Evolutionary conservation across 2,888 invertebrate genomes (phyloP), one percentile per base, ranked within the genome.

Genomic region (Rosalia funebris): DNA sequence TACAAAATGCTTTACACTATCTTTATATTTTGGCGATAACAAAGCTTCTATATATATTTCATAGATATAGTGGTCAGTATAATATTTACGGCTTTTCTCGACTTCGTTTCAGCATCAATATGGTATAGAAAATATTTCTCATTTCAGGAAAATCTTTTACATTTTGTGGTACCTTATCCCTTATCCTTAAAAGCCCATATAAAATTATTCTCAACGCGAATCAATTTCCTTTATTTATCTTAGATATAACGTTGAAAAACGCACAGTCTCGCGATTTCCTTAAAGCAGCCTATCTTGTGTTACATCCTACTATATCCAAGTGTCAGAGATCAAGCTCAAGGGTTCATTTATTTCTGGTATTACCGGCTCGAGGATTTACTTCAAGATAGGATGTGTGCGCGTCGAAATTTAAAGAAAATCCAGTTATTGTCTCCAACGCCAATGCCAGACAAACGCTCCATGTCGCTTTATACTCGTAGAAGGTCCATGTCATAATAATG

Each of bases 181-280:
- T 50, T 45, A 56, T 60, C 48, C 44, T 15, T 44, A 48, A 62
- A 48, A 42, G 56, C 52, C 50, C 55, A 55, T 50, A 63, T 57
- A 60, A 55, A 57, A 63, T 60, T 57, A 57, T 60, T 48, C 57
- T 7, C 15, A 42, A 50, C 57, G 54, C 39, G 55, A 57, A 63
- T 63, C 63, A 60, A 63, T 63, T 57, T 55, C 52, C 63, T 60
- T 60, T 63, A 63, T 63, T 63, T 63, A 60, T 63, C 45, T 25
- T 44, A 45, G 54, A 63, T 57, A 54, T 20, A 46, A 42, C 46
- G 47, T 37, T 37, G 25, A 44, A 63, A 63, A 60, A 47, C 44
- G 12, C 57, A 36, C 46, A 37, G 14, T 57, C 37, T 48, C 54
- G 53, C 53, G 57, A 63, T 55, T 57, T 60, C 55, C 60, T 55